A percentile compares a stretch with the other conserved stretches of the same genome.
Evolutionary conservation across 1,140 invertebrate genomes (phyloP).

Genomic region (Riptortus pedestris): DNA sequence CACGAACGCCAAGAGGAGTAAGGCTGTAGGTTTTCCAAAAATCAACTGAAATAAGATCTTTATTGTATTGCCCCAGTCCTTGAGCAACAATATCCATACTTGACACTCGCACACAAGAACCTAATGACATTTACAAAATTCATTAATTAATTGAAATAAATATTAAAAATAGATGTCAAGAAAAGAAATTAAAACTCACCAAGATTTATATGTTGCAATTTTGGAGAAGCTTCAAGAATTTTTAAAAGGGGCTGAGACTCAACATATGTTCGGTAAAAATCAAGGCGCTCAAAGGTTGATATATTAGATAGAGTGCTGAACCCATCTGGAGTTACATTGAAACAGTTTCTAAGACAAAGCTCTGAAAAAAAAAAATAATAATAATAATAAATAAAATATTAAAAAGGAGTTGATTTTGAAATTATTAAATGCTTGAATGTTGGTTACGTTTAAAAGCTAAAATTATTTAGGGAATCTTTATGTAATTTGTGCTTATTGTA

Average conservation of each 20-base stretch:
- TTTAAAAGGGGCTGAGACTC: conserved; percentile 48
- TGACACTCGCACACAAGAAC: conserved; percentile 42
- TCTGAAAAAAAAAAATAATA: conserved; percentile 40
- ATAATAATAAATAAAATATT: background rate
- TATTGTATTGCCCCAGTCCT: conserved; percentile 52
- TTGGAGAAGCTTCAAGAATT: conserved; percentile 53
- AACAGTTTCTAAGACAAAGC: conserved; percentile 52
- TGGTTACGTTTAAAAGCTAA: too few species aligned
- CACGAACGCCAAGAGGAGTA: conserved; percentile 54
- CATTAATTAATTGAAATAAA: conserved; percentile 18
- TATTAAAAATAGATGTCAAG: background rate
- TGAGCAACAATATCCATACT: conserved; percentile 60
- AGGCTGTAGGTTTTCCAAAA: conserved; percentile 74
- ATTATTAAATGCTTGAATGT: too few species aligned
- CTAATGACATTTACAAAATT: conserved; percentile 32
- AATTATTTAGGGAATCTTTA: too few species aligned
- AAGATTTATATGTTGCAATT: conserved; percentile 61
- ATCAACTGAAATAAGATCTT: conserved; percentile 59
- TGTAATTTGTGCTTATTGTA: too few species aligned
- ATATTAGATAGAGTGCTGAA: conserved; percentile 51
- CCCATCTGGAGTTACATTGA: conserved; percentile 41
- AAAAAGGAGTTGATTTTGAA: too few species aligned
- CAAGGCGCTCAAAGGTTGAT: conserved; percentile 55
- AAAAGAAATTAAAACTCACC: conserved; percentile 39
- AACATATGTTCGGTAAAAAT: conserved; percentile 64